A percentile compares a stretch with the other conserved stretches of the same genome.
Conservation (phyloP, 2,113 vertebrate species). For the Colinus virginianus region DNA sequence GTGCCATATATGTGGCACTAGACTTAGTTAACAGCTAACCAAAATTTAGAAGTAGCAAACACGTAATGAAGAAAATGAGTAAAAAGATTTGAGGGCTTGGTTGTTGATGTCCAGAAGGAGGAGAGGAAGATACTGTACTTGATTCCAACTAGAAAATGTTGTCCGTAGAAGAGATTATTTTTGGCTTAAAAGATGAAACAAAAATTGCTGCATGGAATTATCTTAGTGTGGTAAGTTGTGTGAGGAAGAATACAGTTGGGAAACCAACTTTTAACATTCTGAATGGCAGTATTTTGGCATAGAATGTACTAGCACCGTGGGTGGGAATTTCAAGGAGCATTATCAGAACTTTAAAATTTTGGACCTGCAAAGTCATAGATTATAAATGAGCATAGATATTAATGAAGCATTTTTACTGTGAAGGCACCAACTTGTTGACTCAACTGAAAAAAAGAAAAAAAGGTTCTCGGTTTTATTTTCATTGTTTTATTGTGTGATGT, state of each 20-base stretch:
- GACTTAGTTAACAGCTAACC: neutral
- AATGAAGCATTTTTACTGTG: neutral
- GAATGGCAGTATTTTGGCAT: neutral
- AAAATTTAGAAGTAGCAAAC: neutral
- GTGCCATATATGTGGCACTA: neutral
- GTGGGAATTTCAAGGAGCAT: too few relatives aligned
- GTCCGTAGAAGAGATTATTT: neutral
- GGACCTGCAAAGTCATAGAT: neutral
- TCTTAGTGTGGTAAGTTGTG: too few relatives aligned
- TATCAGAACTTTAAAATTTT: neutral
- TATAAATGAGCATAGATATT: neutral
- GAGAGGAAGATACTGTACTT: neutral
- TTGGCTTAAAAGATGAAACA: neutral
- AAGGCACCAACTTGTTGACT: conserved; percentile 1
- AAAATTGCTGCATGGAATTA: neutral
- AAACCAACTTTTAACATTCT: neutral
- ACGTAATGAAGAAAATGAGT: neutral
- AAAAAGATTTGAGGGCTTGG: neutral
- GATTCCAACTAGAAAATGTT: neutral
- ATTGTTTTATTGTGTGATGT: neutral
- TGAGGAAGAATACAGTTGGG: neutral
- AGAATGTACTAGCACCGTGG: neutral
- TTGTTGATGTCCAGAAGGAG: neutral
- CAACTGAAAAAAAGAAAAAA: conserved; percentile 31
- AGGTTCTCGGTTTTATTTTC: conserved; percentile 48